Evolutionary conservation across 2,113 vertebrate genomes (phyloP), one percentile per base, ranked within the genome.

Genomic region (Suricata suricatta): DNA sequence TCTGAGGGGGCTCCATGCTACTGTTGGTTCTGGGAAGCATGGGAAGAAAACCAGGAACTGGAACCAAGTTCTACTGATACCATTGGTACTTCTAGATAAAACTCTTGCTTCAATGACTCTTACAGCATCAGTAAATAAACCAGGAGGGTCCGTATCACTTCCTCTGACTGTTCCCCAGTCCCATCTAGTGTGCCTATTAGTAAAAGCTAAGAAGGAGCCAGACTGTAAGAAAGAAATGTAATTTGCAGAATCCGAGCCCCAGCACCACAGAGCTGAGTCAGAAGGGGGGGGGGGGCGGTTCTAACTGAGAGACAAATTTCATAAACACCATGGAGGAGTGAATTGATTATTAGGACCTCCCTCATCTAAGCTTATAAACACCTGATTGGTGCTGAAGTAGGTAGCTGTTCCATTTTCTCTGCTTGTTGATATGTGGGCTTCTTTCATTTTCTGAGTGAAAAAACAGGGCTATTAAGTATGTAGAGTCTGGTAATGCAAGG

Each of bases 331-430:
- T 1, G 33, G 0, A 21, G 12, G 8, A 8, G 9, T 27, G 31
- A 41, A 14, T 38, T 0, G 0, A 13, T 17, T n/a, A 1, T 23
- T 16, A 66, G 3, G 11, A 35, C 5, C 69, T 44, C 88, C 44
- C 13, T 90, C 35, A 21, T 31, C 0, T 23, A 41, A 57, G 5
- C 1, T 15, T 38, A 9, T 4, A 54, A 83, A 82, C 5, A 93
- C 38, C 7, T 38, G 35, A 21, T 31, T n/a, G 31, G 25, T 47
- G 15, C 14, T 50, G 3, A 2, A 74, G 0, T 4, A 44, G 1
- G 2, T 8, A 17, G 7, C 1, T 38, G 7, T 47, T 10, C 8
- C 31, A 25, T 47, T 87, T 72, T 86, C 81, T 88, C 35, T 93
- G 0, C 5, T 54, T 91, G 14, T 96, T 82, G 68, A 79, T 38